phyloP scores from a whole-genome alignment of 2,797 vertebrate genomes.

The Pachyuromys duprasi region DNA sequence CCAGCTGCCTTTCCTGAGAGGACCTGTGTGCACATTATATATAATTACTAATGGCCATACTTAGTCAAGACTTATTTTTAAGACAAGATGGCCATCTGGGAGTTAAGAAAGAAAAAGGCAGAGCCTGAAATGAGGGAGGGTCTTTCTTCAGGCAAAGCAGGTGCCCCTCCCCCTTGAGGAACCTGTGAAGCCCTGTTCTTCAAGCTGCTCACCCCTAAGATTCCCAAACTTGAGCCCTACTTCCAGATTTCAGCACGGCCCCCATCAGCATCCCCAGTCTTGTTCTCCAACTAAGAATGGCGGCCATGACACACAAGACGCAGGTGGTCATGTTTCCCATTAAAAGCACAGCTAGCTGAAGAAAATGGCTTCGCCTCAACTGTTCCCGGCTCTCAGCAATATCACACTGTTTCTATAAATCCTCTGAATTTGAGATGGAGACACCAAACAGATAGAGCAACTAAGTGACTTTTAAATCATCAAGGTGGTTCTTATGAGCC shows the following conservation, averaged over 20 bases:
- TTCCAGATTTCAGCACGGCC: neutral
- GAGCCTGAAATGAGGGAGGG: neutral
- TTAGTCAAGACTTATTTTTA: constrained; percentile 15
- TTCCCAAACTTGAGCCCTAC: neutral
- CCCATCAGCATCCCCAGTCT: neutral
- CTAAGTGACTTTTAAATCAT: constrained; percentile 7
- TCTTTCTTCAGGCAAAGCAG: neutral
- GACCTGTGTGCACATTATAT: neutral
- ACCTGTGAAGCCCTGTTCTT: neutral
- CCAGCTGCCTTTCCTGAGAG: neutral
- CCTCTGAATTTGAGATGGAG: constrained; percentile 81
- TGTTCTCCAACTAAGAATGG: neutral
- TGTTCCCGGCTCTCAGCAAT: constrained; percentile 70
- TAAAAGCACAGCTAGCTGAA: constrained; percentile 82
- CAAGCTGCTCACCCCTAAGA: neutral
- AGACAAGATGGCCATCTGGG: neutral
- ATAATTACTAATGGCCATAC: neutral
- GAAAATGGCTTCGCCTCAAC: constrained; percentile 59
- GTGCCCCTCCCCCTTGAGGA: too few species aligned
- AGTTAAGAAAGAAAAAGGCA: neutral
- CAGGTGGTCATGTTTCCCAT: constrained; percentile 77
- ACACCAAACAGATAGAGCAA: constrained; percentile 70
- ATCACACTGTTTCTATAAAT: constrained; percentile 70
- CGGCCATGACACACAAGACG: neutral
- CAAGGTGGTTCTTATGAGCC: constrained; percentile 50